Percentiles rank a stretch among this genome's conserved stretches.
Evolutionary conservation across 1,140 invertebrate species (phyloP).

Genomic region (Ips typographus): DNA sequence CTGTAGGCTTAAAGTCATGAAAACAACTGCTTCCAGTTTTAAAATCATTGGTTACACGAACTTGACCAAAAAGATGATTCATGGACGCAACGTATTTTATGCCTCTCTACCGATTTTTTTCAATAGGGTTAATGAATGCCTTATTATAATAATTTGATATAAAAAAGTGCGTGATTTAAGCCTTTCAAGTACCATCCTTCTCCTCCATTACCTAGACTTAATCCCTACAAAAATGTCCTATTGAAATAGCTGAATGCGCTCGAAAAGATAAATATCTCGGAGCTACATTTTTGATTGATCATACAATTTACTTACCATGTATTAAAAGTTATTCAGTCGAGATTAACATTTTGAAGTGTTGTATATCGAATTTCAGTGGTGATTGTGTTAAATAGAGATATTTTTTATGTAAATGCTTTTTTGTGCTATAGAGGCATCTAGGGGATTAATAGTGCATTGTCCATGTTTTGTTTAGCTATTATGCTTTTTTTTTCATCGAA

Average conservation of each 20-base stretch:
- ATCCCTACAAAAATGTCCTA: constrained; percentile 33
- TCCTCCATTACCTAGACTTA: constrained; percentile 20
- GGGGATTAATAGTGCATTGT: constrained; percentile 16
- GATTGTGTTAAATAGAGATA: constrained; percentile 20
- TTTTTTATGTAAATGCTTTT: constrained; percentile 20
- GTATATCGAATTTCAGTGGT: constrained; percentile 31
- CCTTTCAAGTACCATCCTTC: constrained; percentile 28
- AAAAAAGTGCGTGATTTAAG: constrained; percentile 29
- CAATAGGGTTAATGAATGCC: constrained; percentile 31
- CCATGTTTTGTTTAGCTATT: constrained; percentile 14
- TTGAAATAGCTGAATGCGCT: constrained; percentile 30
- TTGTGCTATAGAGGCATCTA: constrained; percentile 16
- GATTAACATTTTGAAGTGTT: constrained; percentile 31
- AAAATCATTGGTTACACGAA: too few relatives aligned
- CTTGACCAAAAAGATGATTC: too few relatives aligned
- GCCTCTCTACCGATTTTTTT: neutral
- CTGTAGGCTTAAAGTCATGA: too few relatives aligned
- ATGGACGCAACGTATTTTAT: too few relatives aligned
- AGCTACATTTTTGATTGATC: constrained; percentile 34
- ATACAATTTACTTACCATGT: constrained; percentile 31
- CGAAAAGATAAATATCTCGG: constrained; percentile 28
- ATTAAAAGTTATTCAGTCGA: constrained; percentile 30
- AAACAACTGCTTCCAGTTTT: too few relatives aligned
- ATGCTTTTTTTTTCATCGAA: neutral
- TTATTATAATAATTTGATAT: constrained; percentile 33